Evolutionary conservation across 2,888 invertebrate species (phyloP).

Genomic region (Platycheirus albimanus): DNA sequence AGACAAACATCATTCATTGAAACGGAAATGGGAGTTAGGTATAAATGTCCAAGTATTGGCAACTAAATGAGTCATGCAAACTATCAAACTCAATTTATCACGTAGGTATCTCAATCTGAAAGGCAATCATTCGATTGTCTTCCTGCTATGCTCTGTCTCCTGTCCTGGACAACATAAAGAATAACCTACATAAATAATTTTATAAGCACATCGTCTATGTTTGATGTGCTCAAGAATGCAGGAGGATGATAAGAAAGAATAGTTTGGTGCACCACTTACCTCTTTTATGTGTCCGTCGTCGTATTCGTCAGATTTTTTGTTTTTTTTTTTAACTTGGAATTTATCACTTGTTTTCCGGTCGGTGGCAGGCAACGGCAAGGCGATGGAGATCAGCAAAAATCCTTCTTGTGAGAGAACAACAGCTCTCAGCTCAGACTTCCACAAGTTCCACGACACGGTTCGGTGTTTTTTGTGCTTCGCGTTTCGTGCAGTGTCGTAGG

Average conservation of each 20-base stretch:
- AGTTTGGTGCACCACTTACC: conserved; percentile 31
- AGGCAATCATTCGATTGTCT: neutral
- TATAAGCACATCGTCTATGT: neutral
- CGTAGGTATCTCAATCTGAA: neutral
- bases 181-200: conserved; percentile 17
- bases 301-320: conserved; percentile 3
- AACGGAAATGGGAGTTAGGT: too few relatives aligned
- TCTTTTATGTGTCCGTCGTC: conserved; percentile 21
- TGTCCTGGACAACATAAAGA: neutral
- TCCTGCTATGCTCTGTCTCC: too few relatives aligned
- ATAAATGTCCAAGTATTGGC: too few relatives aligned
- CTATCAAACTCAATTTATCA: conserved; percentile 2
- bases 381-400: neutral
- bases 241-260: neutral
- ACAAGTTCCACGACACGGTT: conserved; percentile 3
- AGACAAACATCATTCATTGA: too few relatives aligned
- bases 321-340: conserved; percentile 8
- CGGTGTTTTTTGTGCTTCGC: neutral
- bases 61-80: conserved; percentile 27
- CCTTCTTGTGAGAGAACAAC: conserved; percentile 9
- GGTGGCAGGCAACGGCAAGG: too few relatives aligned
- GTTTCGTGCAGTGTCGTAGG: neutral
- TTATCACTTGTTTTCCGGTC: conserved; percentile 15
- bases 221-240: too few relatives aligned
- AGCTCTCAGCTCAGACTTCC: conserved; percentile 7